Percentiles rank a stretch among this genome's conserved stretches.
phyloP scores from a whole-genome alignment of 92 coral and sea anemone species.

The Umimayanthus chanpuru region DNA sequence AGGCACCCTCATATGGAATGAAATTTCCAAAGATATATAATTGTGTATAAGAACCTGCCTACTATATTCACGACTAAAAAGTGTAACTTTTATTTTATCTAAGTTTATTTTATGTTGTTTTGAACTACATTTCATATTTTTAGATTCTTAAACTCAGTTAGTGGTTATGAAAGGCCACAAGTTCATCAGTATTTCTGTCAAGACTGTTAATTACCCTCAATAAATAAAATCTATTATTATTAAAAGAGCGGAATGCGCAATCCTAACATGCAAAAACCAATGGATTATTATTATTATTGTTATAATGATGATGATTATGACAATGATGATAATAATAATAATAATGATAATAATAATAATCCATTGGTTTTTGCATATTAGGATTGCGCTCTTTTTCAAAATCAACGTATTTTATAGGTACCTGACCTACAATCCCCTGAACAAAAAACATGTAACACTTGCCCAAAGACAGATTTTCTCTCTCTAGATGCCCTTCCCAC shows the following conservation, averaged over 20 bases:
- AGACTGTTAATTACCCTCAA: constrained; percentile 5
- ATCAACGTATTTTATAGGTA: constrained; percentile 2
- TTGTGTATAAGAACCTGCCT: not conserved
- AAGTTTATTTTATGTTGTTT: not conserved
- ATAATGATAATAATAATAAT: too few relatives aligned
- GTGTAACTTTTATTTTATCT: not conserved
- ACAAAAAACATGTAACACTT: constrained; percentile 2
- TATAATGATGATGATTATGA: too few relatives aligned
- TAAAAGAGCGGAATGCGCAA: too few relatives aligned
- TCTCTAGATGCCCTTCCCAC: constrained; percentile 7
- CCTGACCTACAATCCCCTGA: constrained; percentile 7
- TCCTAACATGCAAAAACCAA: not conserved
- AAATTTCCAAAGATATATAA: not conserved
- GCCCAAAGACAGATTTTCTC: constrained; percentile 6
- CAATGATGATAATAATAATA: constrained; percentile 1
- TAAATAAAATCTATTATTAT: too few relatives aligned
- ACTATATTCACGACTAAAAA: not conserved
- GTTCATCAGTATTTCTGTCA: not conserved
- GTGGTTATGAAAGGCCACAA: not conserved
- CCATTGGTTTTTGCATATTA: constrained; percentile 1
- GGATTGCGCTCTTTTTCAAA: constrained; percentile 5
- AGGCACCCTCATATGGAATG: not conserved
- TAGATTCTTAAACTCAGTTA: not conserved
- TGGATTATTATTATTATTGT: too few relatives aligned
- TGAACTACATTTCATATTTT: not conserved